Base-by-base conservation (phyloP, 2,888 invertebrate genomes). In the Drosophila longiperda region DNA sequence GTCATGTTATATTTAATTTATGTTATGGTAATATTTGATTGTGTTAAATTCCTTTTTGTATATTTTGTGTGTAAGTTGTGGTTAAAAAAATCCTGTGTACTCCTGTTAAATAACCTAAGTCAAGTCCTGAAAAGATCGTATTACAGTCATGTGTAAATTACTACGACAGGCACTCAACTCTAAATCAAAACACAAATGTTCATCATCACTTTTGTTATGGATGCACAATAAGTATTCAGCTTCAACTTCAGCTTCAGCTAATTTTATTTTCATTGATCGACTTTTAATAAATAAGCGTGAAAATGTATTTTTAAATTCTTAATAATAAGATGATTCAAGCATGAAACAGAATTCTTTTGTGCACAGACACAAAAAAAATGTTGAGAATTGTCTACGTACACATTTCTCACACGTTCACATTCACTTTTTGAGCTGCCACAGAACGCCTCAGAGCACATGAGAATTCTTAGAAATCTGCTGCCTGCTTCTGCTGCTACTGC, bases 291-390 rank as follows among this genome's bases (percentile, higher is more conserved):
- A 83, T 84, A 82, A 82, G 78, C 78, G 79, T 82, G 73, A 77
- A 79, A 81, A 73, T 80, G 66, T 78, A 66, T 75, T 74, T 74
- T 80, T 80, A 80, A 75, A 64, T 75, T 84, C 67, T 60, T 67
- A 73, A 80, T 84, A 87, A 85, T 87, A 82, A 87, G 82, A 82
- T 75, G 76, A 84, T 84, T 84, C 87, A 76, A 78, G 87, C 84
- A 70, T 76, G 64, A 84, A 87, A 78, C 62, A 72, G 59, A 78
- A 75, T 78, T 61, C 73, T 73, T 81, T 81, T 76, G 61, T 60
- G 58, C 15, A 33, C 29, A 15, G 33, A 32, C 45, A 61, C 55
- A 71, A 63, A 63, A 33, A 40, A 64, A 60, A 68, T 69, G 54
- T 66, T 63, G 64, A 49, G 34, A 71, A 69, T 60, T 42, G 69